Evolutionary conservation across 1,140 invertebrate species (phyloP), one percentile per base, ranked within the genome.

Genomic region (Agrypnia vestita): DNA sequence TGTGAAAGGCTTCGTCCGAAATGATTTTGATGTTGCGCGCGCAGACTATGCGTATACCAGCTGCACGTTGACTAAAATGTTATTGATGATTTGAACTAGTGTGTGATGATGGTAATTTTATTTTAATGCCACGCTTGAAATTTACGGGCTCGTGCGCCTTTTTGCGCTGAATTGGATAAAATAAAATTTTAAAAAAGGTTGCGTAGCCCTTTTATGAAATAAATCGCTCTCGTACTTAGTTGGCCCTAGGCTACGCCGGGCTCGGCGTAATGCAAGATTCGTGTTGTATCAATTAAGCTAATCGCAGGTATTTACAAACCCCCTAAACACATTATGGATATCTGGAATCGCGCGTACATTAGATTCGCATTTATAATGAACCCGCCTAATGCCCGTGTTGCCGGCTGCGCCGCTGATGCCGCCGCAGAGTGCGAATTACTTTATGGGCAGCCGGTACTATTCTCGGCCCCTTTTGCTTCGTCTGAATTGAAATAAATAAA

Each of bases 281-380:
- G 67, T 49, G 67, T 71, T 71, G 67, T 71, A 51, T 51, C 67
- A 71, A 71, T 71, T 71, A 71, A 71, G 46, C 46, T 71, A 71
- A 71, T 71, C 67, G 19, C 67, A 13, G 44, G 67, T 71, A 71
- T 25, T 51, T 71, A 13, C 46, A 51, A 25, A 71, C 0, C 62
- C 25, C 67, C 47, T 51, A 49, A 47, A 51, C 67, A 71, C 67
- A 71, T 51, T 51, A 49, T 17, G 62, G 43, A 17, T 71, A 71
- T 71, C 67, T 49, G 67, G 19, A 51, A 17, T 71, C 46, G 67
- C 67, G 67, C 67, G 67, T n/a, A 71, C 67, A 67, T 71, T 21
- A 71, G 9, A 51, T 21, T 15, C 44, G 67, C 47, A 71, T 71
- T 71, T 71, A 71, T 51, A 71, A 71, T 51, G 67, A 71, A 43